These are phyloP conservation scores for Gopherus evgoodei DNA, from an alignment of 2,113 vertebrate species.

Conservation along the genomic window DNA sequence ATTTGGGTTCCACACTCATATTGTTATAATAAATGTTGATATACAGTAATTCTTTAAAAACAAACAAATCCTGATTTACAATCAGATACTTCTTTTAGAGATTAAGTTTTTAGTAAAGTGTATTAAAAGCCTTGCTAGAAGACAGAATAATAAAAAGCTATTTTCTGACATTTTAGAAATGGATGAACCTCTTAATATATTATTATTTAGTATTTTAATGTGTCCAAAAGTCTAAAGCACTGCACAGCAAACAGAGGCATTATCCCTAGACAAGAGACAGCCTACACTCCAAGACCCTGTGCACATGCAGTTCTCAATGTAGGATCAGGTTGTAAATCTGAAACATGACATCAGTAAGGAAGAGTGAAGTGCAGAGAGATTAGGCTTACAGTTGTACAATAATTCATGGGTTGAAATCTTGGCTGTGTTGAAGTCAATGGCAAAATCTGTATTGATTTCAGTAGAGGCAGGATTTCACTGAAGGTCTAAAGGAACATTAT, in stretches of 20 bases:
- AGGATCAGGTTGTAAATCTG: not conserved
- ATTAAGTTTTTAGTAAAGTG: not conserved
- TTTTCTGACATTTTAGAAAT: not conserved
- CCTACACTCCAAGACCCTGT: not conserved
- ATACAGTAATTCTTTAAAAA: not conserved
- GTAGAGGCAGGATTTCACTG: not conserved
- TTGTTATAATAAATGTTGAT: not conserved
- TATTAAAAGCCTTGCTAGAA: not conserved
- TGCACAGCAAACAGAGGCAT: not conserved
- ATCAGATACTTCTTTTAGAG: not conserved
- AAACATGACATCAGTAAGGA: not conserved
- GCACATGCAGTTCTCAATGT: not conserved
- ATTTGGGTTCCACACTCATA: not conserved
- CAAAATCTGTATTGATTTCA: not conserved
- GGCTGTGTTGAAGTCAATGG: not conserved
- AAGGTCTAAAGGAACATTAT: not conserved
- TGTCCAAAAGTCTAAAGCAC: not conserved
- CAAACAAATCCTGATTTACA: not conserved
- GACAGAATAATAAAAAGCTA: not conserved
- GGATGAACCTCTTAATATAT: not conserved
- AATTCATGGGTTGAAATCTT: not conserved
- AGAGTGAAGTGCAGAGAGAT: not conserved
- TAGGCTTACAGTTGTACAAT: not conserved
- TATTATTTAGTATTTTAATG: not conserved
- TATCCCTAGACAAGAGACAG: not conserved